Evolutionary conservation across 2,113 vertebrate species (phyloP).

Genomic region (Apus apus): DNA sequence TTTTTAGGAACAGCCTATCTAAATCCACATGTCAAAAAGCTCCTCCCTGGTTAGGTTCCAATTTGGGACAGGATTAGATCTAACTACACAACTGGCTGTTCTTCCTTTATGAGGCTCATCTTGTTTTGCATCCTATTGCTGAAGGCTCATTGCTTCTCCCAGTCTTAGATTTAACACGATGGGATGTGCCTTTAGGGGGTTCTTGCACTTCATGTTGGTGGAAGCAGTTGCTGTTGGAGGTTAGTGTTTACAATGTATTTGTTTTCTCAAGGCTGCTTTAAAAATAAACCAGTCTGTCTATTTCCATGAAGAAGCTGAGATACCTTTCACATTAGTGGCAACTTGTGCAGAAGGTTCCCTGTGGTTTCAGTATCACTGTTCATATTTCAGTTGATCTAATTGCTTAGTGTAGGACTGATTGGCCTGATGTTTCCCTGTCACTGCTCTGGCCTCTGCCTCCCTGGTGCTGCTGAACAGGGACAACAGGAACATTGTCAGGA

Average conservation of each 20-base stretch:
- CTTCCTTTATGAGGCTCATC: not conserved
- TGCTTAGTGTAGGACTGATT: not conserved
- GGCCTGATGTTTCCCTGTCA: not conserved
- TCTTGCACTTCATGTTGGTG: not conserved
- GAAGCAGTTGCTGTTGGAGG: not conserved
- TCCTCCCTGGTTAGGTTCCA: not conserved
- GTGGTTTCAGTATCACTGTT: not conserved
- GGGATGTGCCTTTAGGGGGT: not conserved
- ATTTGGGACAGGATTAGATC: not conserved
- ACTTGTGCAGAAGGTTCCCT: not conserved
- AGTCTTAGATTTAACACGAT: not conserved
- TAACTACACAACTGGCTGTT: not conserved
- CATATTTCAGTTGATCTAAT: not conserved
- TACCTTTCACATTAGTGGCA: not conserved
- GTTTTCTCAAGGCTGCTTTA: not conserved
- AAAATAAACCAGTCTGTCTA: not conserved
- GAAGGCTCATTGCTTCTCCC: not conserved
- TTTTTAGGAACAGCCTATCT: not conserved
- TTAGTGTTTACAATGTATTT: not conserved
- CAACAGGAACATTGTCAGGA: not conserved
- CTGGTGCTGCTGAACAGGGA: not conserved
- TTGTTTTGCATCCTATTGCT: not conserved
- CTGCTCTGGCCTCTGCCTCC: not conserved
- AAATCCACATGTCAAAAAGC: not conserved
- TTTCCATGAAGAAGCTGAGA: not conserved